These are phyloP conservation scores for Nephrotoma guestfalica DNA, from an alignment of 2,888 invertebrate genomes.

Conservation along the genomic window DNA sequence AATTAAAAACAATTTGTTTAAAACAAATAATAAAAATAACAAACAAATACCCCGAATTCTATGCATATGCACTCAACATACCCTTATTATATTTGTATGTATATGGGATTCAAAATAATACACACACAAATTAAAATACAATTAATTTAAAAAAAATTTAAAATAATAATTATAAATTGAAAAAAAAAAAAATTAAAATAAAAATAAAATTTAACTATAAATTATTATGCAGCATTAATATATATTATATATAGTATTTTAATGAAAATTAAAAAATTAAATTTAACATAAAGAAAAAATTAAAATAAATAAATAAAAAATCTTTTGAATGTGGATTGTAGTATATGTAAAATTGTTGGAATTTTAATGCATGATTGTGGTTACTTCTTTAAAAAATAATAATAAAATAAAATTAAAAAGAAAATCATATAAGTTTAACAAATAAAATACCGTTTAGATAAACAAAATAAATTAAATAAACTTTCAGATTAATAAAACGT, in stretches of 20 bases:
- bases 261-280: conserved; percentile 16
- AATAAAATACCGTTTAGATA: neutral
- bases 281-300: conserved; percentile 24
- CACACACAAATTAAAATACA: conserved; percentile 8
- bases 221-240: conserved; percentile 23
- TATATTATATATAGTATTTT: conserved; percentile 1
- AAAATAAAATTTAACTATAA: conserved; percentile 32
- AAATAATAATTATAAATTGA: conserved; percentile 10
- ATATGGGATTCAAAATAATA: neutral
- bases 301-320: conserved; percentile 22
- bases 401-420: neutral
- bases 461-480: conserved; percentile 1
- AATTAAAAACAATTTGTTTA: neutral
- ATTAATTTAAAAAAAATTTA: conserved; percentile 12
- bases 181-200: conserved; percentile 22
- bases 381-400: conserved; percentile 1
- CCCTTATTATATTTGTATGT: too few relatives aligned
- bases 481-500: neutral
- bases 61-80: neutral
- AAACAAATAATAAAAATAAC: neutral
- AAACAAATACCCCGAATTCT: neutral
- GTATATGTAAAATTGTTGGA: conserved; percentile 39
- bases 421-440: neutral
- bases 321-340: conserved; percentile 40
- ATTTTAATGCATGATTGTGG: conserved; percentile 12